Conservation (phyloP, 2,113 vertebrate genomes). For the Hoplias malabaricus region DNA sequence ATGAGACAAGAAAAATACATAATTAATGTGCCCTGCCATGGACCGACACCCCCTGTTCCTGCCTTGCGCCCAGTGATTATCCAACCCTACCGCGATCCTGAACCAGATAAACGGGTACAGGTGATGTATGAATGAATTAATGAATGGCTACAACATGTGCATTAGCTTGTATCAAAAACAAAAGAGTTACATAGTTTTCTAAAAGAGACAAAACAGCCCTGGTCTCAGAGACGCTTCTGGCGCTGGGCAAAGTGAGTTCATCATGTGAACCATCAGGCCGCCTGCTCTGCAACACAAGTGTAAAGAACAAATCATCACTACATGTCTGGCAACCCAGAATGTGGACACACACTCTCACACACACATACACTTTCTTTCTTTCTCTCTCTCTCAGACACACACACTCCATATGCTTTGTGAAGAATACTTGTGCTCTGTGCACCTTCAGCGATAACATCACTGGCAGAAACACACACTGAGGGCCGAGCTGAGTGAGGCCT, state of each 20-base stretch:
- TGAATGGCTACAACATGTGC: too few relatives aligned
- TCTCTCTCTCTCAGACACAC: slow-evolving; percentile 6
- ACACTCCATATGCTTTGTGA: slow-evolving; percentile 31
- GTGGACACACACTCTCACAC: slow-evolving; percentile 10
- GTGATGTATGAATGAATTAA: too few relatives aligned
- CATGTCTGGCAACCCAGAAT: slow-evolving; percentile 37
- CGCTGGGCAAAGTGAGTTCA: background rate
- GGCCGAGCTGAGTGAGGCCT: background rate
- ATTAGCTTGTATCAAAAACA: too few relatives aligned
- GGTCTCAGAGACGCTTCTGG: slow-evolving; percentile 5
- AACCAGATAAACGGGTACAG: too few relatives aligned
- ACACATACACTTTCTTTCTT: too few relatives aligned
- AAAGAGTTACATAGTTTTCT: background rate
- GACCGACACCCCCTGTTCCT: too few relatives aligned
- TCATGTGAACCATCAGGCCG: slow-evolving; percentile 24
- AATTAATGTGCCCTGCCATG: too few relatives aligned
- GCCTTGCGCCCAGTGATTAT: too few relatives aligned
- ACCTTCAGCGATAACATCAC: slow-evolving; percentile 23
- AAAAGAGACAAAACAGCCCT: background rate
- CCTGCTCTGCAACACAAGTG: slow-evolving; percentile 35
- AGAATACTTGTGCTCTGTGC: slow-evolving; percentile 10
- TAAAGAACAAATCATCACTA: slow-evolving; percentile 46
- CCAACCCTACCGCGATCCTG: too few relatives aligned
- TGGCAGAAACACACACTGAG: background rate
- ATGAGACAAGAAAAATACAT: too few relatives aligned